Base-by-base conservation (phyloP, 2,888 invertebrate species). In the Tachina lurida region DNA sequence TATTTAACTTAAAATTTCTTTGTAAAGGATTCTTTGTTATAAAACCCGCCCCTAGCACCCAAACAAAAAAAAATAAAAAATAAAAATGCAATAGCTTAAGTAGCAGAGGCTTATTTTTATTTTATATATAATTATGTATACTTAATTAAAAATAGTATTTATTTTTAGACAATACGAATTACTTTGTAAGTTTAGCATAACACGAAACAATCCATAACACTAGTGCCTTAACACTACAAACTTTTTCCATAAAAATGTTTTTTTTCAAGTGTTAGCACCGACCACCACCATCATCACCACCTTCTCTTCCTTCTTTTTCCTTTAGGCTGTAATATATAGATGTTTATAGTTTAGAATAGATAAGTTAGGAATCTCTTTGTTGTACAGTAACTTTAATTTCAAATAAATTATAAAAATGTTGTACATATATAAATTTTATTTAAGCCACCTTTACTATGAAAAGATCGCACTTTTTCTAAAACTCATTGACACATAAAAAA, bases 61-160 rank as follows among this genome's bases (percentile, higher is more conserved):
- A 31, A 2, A 31, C 2, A 31, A 31, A 73, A 71, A 74, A 31
- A 7, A 17, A 31, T 3, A 31, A 31, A 63, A 80, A 43, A 75
- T 31, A 62, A 67, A 54, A 85, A 82, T 85, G 82, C 85, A 85
- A 82, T 85, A 85, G 82, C 47, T 85, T 85, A 85, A 85, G 85
- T 85, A 85, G 85, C 71, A 85, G 85, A 85, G 85, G 85, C 85
- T 85, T 85, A 62, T 73, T 63, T 80, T 45, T 63, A 67, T 31
- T 75, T 41, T 54, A 63, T 41, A 75, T 54, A 49, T 54, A 39
- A n/a, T 41, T n/a, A 45, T 41, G 19, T 8, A 41, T 13, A 49
- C 17, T 71, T 56, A 73, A 65, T 47, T 56, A 45, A 47, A 65
- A 58, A 60, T 56, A 75, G 58, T 79, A 70, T 84, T 77, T 81